A percentile compares a stretch with the other conserved stretches of the same genome.
Evolutionary conservation across 2,797 vertebrate species (phyloP).

Genomic region (Sebastes trivittatus): DNA sequence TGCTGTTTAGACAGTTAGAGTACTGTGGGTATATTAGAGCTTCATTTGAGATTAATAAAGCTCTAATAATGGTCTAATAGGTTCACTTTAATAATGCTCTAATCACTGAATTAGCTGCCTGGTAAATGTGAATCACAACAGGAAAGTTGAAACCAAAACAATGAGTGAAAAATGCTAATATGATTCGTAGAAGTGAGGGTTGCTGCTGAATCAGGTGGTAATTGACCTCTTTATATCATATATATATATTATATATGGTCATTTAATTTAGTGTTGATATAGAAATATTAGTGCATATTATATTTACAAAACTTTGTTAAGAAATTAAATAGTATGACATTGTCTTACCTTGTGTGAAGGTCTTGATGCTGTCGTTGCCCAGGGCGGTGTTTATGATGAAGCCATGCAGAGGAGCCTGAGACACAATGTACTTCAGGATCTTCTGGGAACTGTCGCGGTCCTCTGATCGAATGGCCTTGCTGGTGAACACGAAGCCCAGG

Average conservation of each 20-base stretch:
- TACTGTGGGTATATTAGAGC: background rate
- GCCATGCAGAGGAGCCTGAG: conserved; percentile 83
- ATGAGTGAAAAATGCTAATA: background rate
- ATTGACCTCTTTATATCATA: background rate
- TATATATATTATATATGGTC: background rate
- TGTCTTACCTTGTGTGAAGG: conserved; percentile 88
- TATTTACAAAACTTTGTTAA: background rate
- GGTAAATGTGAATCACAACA: background rate
- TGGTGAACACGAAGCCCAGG: conserved; percentile 87
- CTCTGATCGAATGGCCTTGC: conserved; percentile 85
- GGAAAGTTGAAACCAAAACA: background rate
- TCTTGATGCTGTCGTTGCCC: conserved; percentile 83
- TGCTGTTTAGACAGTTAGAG: background rate
- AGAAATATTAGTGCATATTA: background rate
- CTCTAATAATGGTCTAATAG: too few relatives aligned
- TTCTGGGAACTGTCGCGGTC: conserved; percentile 84
- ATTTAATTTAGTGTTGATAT: background rate
- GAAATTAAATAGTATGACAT: background rate
- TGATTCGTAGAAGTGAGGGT: background rate
- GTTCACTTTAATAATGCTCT: background rate
- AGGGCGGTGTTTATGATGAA: conserved; percentile 84
- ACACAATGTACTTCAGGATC: conserved; percentile 84
- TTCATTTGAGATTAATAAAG: background rate
- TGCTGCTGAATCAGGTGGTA: background rate
- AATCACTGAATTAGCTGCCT: background rate